phyloP scores from a whole-genome alignment of 1,140 invertebrate genomes.

The Drosophila fuyamai region DNA sequence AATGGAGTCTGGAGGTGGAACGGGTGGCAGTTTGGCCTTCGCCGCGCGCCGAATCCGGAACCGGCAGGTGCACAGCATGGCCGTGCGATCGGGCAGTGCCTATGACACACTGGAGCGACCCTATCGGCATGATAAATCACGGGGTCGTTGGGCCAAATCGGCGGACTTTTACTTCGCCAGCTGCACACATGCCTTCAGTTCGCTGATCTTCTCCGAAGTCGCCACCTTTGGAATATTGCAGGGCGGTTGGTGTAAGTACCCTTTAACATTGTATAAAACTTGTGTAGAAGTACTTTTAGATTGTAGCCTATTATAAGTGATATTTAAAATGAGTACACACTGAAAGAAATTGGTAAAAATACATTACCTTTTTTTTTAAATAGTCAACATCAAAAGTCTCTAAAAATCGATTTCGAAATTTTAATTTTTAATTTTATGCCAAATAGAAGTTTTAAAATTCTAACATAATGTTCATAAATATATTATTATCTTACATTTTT shows the following conservation, averaged over 20 bases:
- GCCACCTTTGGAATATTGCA: constrained; percentile 60
- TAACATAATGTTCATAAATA: too few relatives aligned
- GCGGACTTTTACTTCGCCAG: constrained; percentile 80
- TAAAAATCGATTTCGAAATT: neutral
- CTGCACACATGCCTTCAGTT: constrained; percentile 71
- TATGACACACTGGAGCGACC: constrained; percentile 77
- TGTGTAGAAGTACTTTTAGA: neutral
- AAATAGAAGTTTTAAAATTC: too few relatives aligned
- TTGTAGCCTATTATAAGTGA: neutral
- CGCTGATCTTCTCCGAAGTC: constrained; percentile 72
- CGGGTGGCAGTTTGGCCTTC: constrained; percentile 14
- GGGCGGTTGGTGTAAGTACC: constrained; percentile 76
- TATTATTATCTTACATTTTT: too few relatives aligned
- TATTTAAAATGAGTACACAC: neutral
- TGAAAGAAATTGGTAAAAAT: neutral
- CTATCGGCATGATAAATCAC: constrained; percentile 73
- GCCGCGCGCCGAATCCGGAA: constrained; percentile 28
- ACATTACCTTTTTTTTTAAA: too few relatives aligned
- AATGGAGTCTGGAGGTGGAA: constrained; percentile 5
- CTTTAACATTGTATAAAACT: neutral
- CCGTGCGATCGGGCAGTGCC: constrained; percentile 68
- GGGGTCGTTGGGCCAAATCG: constrained; percentile 74
- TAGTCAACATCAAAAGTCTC: too few relatives aligned
- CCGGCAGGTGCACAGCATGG: constrained; percentile 63
- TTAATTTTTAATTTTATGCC: too few relatives aligned